phyloP scores from a whole-genome alignment of 1,140 invertebrate genomes.

The Notospermus geniculatus region DNA sequence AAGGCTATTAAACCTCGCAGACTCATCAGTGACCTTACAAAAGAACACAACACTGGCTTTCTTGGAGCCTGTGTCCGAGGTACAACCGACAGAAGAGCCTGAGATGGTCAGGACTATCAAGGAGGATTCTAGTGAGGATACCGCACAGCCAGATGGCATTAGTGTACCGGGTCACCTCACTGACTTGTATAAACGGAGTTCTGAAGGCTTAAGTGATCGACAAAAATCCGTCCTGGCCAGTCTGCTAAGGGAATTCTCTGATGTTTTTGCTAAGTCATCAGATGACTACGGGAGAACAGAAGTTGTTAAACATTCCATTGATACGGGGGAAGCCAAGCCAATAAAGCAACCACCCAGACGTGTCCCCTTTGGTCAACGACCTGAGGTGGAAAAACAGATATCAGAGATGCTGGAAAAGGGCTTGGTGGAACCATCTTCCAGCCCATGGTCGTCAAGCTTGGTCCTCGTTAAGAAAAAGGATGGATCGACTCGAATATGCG shows the following conservation, averaged over 20 bases:
- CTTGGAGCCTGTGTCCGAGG: no score
- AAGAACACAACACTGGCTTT: no score
- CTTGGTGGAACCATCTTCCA: conserved; percentile 33
- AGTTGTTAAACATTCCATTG: conserved; percentile 18
- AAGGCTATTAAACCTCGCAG: no score
- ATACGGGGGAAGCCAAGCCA: conserved; percentile 17
- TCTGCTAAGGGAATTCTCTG: conserved; percentile 11
- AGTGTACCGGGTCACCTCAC: no score
- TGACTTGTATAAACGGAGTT: conserved; percentile 1
- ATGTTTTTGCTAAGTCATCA: conserved; percentile 14
- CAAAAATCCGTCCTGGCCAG: conserved; percentile 7
- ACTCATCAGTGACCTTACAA: no score
- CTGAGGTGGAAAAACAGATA: conserved; percentile 13
- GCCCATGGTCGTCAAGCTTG: conserved; percentile 36
- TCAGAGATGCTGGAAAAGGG: conserved; percentile 19
- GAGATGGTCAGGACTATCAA: no score
- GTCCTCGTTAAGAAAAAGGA: conserved; percentile 38
- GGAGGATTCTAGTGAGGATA: no score
- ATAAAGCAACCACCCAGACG: conserved; percentile 18
- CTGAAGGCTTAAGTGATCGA: not conserved
- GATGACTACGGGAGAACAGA: conserved; percentile 19
- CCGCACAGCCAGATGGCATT: not conserved
- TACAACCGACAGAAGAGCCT: no score
- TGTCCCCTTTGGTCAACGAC: conserved; percentile 11
- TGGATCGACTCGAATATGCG: conserved; percentile 30